Conservation (phyloP, 1,140 invertebrate genomes). For the Cephus cinctus region DNA sequence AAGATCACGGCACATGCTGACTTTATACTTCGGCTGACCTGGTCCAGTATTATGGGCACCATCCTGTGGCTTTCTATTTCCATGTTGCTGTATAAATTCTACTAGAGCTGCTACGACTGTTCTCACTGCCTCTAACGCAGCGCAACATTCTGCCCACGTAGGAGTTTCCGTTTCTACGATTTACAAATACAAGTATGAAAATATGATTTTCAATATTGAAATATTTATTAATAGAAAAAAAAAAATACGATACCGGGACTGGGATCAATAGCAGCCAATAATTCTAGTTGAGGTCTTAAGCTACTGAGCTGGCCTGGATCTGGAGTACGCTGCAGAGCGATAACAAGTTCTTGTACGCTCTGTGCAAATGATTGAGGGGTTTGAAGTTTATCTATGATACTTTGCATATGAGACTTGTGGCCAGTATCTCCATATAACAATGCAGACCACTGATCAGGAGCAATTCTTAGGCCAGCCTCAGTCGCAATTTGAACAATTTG, state of each 20-base stretch:
- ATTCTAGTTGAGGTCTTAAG: conserved; percentile 76
- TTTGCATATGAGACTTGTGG: conserved; percentile 99
- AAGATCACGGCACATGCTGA: conserved; percentile 87
- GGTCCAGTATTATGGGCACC: conserved; percentile 53
- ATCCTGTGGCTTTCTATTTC: conserved; percentile 64
- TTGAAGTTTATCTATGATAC: conserved; percentile 93
- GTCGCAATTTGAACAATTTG: conserved; percentile 98
- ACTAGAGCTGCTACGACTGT: conserved; percentile 82
- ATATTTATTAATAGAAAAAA: conserved; percentile 17
- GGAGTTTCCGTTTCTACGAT: conserved; percentile 69
- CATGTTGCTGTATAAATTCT: conserved; percentile 81
- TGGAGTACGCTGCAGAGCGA: conserved; percentile 86
- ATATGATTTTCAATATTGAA: conserved; percentile 5
- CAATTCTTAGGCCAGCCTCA: conserved; percentile 94
- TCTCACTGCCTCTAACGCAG: conserved; percentile 77
- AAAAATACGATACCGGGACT: conserved; percentile 63
- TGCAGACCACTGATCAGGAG: conserved; percentile 98
- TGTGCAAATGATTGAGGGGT: conserved; percentile 89
- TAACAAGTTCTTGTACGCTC: conserved; percentile 88
- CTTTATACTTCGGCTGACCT: conserved; percentile 82
- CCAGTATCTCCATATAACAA: conserved; percentile 91
- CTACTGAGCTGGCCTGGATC: conserved; percentile 83
- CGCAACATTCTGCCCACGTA: conserved; percentile 71
- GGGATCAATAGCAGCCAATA: conserved; percentile 84
- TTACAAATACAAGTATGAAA: conserved; percentile 16